These are phyloP conservation scores for Gallinago paraguaiae DNA, from an alignment of 2,113 vertebrate genomes.

Conservation along the genomic window DNA sequence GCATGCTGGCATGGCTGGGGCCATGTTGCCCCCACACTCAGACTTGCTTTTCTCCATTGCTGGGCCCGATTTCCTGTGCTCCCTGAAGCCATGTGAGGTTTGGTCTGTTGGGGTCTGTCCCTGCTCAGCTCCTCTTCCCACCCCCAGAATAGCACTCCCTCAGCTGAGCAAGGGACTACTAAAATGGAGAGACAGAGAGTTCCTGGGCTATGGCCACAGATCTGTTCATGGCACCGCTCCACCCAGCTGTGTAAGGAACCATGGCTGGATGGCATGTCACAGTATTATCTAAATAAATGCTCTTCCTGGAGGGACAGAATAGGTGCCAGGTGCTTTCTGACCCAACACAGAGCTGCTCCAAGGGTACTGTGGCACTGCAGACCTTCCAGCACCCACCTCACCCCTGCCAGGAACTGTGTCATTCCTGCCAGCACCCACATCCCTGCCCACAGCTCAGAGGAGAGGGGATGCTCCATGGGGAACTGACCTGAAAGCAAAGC, in stretches of 20 bases:
- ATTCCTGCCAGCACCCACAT: background rate
- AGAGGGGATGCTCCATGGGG: fast-evolving
- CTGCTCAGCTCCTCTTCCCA: background rate
- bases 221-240: background rate
- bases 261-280: background rate
- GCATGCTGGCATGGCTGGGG: background rate
- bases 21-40: background rate
- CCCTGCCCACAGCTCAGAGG: background rate
- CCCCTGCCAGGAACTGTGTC: no score
- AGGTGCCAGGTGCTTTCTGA: background rate
- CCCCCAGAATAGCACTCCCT: fast-evolving
- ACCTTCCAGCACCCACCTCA: background rate
- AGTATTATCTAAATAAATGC: fast-evolving
- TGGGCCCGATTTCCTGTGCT: background rate
- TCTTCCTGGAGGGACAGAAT: background rate
- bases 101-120: background rate
- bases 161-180: background rate
- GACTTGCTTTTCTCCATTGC: background rate
- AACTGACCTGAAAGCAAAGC: background rate
- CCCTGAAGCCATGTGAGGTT: background rate
- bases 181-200: background rate
- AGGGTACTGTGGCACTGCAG: background rate
- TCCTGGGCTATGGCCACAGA: fast-evolving
- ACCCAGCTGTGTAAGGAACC: background rate
- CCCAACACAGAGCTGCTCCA: background rate